Conservation (phyloP, 2,888 invertebrate species). For the Elegia similella region DNA sequence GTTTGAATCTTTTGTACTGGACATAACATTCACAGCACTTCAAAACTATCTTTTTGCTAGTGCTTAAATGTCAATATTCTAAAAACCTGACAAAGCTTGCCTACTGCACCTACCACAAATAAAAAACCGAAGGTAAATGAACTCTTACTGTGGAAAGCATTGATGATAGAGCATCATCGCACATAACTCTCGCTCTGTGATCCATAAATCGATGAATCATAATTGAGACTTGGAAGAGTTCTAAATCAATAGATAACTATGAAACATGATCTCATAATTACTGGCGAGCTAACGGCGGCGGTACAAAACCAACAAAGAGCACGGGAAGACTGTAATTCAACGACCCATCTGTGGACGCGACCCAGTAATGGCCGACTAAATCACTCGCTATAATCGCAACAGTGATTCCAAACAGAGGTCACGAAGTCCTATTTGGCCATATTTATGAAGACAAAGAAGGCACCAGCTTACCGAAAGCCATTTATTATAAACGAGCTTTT, state of each 20-base stretch:
- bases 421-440: constrained; percentile 64
- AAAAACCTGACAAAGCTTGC: no score
- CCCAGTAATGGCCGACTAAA: constrained; percentile 70
- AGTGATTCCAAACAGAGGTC: constrained; percentile 72
- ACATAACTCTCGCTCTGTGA: constrained; percentile 58
- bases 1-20: neutral
- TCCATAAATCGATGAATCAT: constrained; percentile 69
- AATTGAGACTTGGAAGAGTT: constrained; percentile 71
- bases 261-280: constrained; percentile 78
- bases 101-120: no score
- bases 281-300: constrained; percentile 56
- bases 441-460: constrained; percentile 68
- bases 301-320: constrained; percentile 68
- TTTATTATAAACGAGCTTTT: constrained; percentile 55
- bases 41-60: no score
- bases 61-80: no score
- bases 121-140: constrained; percentile 44
- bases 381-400: constrained; percentile 72
- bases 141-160: constrained; percentile 47
- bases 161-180: constrained; percentile 60
- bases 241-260: constrained; percentile 73
- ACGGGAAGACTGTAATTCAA: constrained; percentile 71
- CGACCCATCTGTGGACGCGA: constrained; percentile 68
- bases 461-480: constrained; percentile 42
- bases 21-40: no score